These are phyloP conservation scores for Telmatochromis brichardi DNA, from an alignment of 2,113 vertebrate species.

Conservation along the genomic window DNA sequence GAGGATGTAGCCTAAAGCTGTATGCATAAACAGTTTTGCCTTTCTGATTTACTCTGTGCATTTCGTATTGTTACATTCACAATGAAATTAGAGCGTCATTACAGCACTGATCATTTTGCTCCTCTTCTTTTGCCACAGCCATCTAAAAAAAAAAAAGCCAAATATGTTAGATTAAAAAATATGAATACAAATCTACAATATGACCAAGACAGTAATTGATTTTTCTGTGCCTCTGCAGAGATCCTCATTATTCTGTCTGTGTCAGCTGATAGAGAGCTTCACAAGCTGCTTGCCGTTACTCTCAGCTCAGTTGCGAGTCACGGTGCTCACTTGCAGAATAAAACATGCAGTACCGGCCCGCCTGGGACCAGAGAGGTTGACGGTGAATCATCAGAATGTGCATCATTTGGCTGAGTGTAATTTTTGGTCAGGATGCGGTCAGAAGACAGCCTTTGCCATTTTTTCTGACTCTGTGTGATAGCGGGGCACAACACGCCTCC, in stretches of 20 bases:
- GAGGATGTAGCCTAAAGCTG: not conserved
- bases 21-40: not conserved
- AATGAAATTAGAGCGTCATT: not conserved
- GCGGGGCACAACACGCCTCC: not conserved
- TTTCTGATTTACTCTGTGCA: not conserved
- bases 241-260: not conserved
- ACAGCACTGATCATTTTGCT: not conserved
- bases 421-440: not conserved
- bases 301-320: not conserved
- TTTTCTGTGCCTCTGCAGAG: not conserved
- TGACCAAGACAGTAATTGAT: not conserved
- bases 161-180: not conserved
- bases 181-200: not conserved
- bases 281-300: not conserved
- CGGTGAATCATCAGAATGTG: constrained; percentile 17
- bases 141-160: not conserved
- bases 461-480: not conserved
- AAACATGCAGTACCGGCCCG: not conserved
- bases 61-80: not conserved
- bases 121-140: not conserved
- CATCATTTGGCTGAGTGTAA: not conserved
- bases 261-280: constrained; percentile 1
- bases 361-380: not conserved
- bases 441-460: not conserved
- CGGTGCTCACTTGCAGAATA: not conserved